Evolutionary conservation across 2,888 invertebrate genomes (phyloP).

Genomic region (Tillus elongatus): DNA sequence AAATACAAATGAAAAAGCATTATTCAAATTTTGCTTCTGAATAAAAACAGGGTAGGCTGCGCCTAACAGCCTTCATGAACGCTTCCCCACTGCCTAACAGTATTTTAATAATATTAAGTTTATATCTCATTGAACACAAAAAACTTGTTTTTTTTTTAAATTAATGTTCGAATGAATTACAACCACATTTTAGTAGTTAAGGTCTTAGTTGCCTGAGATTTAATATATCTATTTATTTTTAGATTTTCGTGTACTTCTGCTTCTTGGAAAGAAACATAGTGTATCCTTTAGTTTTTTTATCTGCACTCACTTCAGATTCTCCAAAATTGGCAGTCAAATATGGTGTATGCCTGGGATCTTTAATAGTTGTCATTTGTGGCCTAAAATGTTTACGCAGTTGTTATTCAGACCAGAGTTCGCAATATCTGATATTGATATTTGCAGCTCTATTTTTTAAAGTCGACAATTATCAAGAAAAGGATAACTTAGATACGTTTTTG

Average conservation of each 20-base stretch:
- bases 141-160: too few relatives aligned
- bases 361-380: slow-evolving; percentile 79
- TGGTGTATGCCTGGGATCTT: slow-evolving; percentile 67
- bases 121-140: too few relatives aligned
- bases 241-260: slow-evolving; percentile 78
- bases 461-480: slow-evolving; percentile 45
- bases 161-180: too few relatives aligned
- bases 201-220: too few relatives aligned
- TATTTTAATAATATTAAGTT: too few relatives aligned
- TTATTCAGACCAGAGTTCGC: slow-evolving; percentile 84
- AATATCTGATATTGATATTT: slow-evolving; percentile 85
- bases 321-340: slow-evolving; percentile 66
- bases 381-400: slow-evolving; percentile 82
- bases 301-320: slow-evolving; percentile 79
- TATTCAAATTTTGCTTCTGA: too few relatives aligned
- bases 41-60: too few relatives aligned
- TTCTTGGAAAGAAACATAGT: slow-evolving; percentile 87
- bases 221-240: too few relatives aligned
- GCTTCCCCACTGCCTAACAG: too few relatives aligned
- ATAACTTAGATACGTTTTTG: slow-evolving; percentile 77
- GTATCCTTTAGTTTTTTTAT: slow-evolving; percentile 84
- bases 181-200: too few relatives aligned
- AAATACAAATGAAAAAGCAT: too few relatives aligned
- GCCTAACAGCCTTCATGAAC: too few relatives aligned
- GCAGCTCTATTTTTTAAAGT: slow-evolving; percentile 77